Percentiles rank a stretch among this genome's conserved stretches.
Evolutionary conservation across 2,797 vertebrate genomes (phyloP).

Genomic region (Schizopygopsis pylzovi): DNA sequence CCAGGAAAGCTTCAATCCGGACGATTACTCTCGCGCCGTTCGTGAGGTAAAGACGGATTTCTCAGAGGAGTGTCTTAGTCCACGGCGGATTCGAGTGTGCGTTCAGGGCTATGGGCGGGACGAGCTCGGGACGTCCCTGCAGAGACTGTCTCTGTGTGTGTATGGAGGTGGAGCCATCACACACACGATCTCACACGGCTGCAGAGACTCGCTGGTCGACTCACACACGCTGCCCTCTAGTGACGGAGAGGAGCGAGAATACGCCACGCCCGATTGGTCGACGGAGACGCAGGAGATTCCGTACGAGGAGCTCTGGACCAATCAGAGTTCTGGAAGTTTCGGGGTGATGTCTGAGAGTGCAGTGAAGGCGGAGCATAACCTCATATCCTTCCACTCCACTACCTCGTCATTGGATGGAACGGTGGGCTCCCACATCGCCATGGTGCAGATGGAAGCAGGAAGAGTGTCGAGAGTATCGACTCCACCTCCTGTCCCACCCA

Average conservation of each 20-base stretch:
- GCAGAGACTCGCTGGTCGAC: conserved; percentile 77
- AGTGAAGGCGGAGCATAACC: conserved; percentile 81
- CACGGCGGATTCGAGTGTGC: conserved; percentile 84
- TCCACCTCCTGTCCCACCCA: conserved; percentile 92
- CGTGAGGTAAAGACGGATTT: conserved; percentile 90
- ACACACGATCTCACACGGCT: conserved; percentile 71
- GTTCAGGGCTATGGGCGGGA: conserved; percentile 78
- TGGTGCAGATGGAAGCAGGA: conserved; percentile 74
- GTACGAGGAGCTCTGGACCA: conserved; percentile 96
- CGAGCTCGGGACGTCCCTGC: conserved; percentile 80
- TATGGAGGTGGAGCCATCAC: conserved; percentile 71
- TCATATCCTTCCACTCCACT: conserved; percentile 82
- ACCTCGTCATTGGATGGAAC: conserved; percentile 76
- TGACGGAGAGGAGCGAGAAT: conserved; percentile 86
- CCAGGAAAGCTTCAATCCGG: conserved; percentile 89
- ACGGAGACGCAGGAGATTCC: conserved; percentile 90
- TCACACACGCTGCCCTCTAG: conserved; percentile 56
- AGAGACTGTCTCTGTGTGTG: conserved; percentile 82
- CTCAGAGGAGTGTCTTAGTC: conserved; percentile 88
- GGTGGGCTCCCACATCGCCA: conserved; percentile 68
- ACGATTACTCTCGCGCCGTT: conserved; percentile 93
- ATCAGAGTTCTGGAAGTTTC: conserved; percentile 75
- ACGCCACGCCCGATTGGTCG: conserved; percentile 91
- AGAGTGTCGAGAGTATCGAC: conserved; percentile 78
- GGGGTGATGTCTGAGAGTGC: conserved; percentile 73